Conservation (phyloP, 2,113 vertebrate genomes). For the Mesitornis unicolor region DNA sequence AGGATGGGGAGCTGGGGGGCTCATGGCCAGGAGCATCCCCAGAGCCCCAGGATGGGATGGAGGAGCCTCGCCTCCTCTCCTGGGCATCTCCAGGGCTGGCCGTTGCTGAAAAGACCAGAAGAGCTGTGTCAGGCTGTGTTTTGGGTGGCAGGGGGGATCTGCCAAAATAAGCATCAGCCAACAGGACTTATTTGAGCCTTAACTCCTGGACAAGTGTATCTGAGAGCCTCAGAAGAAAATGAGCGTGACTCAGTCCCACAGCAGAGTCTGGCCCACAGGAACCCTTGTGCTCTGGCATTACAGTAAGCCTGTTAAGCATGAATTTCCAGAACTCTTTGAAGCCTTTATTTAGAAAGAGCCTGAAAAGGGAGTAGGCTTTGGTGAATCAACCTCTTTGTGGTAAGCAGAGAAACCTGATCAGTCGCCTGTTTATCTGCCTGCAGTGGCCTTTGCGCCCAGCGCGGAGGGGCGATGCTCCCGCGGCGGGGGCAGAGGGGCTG, state of each 20-base stretch:
- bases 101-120: neutral
- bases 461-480: neutral
- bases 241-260: neutral
- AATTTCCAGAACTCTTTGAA: conserved; percentile 58
- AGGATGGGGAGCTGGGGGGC: neutral
- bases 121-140: neutral
- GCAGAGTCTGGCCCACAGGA: neutral
- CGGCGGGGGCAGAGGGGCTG: neutral
- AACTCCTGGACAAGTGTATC: neutral
- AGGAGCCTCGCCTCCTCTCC: neutral
- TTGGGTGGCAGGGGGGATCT: neutral
- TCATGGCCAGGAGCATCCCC: neutral
- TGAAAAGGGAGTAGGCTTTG: conserved; percentile 52
- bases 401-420: conserved; percentile 52
- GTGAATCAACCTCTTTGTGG: conserved; percentile 56
- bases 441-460: neutral
- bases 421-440: neutral
- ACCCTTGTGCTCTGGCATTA: neutral
- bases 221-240: neutral
- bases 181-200: neutral
- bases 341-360: conserved; percentile 54
- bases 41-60: neutral
- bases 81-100: neutral
- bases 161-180: neutral
- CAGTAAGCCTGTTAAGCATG: conserved; percentile 49